Evolutionary conservation across 2,888 invertebrate species (phyloP).

Genomic region (Automeris io): DNA sequence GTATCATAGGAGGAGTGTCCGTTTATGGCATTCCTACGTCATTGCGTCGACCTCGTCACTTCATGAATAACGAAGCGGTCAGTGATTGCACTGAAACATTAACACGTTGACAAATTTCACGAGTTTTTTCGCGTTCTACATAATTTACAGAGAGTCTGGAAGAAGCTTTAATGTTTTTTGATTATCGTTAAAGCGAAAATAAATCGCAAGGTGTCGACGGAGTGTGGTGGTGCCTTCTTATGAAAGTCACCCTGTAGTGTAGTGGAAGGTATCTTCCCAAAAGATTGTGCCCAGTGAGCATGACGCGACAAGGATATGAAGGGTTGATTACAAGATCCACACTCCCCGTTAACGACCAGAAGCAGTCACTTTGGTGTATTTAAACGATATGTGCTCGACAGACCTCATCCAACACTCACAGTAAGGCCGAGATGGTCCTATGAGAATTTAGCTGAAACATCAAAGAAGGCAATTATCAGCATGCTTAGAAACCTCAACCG

Average conservation of each 20-base stretch:
- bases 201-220: conserved; percentile 5
- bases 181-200: too few species aligned
- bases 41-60: conserved; percentile 23
- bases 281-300: background rate
- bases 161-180: conserved; percentile 18
- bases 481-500: too few species aligned
- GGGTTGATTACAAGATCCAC: too few species aligned
- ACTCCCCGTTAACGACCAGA: too few species aligned
- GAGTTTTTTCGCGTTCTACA: conserved; percentile 32
- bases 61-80: conserved; percentile 50
- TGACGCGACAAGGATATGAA: too few species aligned
- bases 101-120: conserved; percentile 29
- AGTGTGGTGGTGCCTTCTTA: background rate
- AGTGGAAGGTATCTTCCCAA: background rate
- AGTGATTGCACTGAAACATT: conserved; percentile 60
- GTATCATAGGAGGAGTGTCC: conserved; percentile 9
- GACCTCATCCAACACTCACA: too few species aligned
- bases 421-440: too few species aligned
- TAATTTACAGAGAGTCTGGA: conserved; percentile 31
- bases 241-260: background rate
- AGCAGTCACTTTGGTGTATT: too few species aligned
- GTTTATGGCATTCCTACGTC: conserved; percentile 13
- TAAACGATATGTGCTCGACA: too few species aligned
- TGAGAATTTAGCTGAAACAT: too few species aligned
- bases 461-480: too few species aligned